Percentiles rank a stretch among this genome's conserved stretches.
phyloP scores from a whole-genome alignment of 2,888 invertebrate species.

The Thyatira batis region DNA sequence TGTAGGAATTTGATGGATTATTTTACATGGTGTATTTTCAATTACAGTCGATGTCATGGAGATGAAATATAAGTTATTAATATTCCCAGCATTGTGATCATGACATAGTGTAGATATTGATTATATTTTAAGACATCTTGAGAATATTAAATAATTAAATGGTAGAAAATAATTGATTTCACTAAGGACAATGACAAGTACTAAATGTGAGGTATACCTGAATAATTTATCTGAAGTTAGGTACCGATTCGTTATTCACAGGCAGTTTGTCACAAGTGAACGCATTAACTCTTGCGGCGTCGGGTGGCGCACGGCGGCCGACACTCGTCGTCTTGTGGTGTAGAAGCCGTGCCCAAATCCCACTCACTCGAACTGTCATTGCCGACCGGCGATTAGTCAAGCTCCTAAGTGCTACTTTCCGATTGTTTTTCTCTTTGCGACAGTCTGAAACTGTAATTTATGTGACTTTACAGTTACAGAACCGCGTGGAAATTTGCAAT shows the following conservation, averaged over 20 bases:
- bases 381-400: conserved; percentile 76
- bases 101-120: too few relatives aligned
- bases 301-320: conserved; percentile 25
- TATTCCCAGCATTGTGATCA: too few relatives aligned
- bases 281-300: conserved; percentile 48
- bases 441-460: conserved; percentile 77
- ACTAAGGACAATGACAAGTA: neutral
- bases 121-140: too few relatives aligned
- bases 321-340: conserved; percentile 52
- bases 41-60: too few relatives aligned
- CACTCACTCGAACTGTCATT: conserved; percentile 67
- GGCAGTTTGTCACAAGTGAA: conserved; percentile 54
- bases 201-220: conserved; percentile 2
- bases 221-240: conserved; percentile 15
- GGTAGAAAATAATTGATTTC: conserved; percentile 2
- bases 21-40: too few relatives aligned
- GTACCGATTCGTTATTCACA: conserved; percentile 44
- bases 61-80: too few relatives aligned
- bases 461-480: conserved; percentile 78
- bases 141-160: conserved; percentile 22
- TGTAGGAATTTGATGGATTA: too few relatives aligned
- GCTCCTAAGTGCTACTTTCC: conserved; percentile 78
- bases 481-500: conserved; percentile 76
- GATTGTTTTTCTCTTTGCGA: conserved; percentile 77
- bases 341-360: conserved; percentile 49